Evolutionary conservation across 2,113 vertebrate genomes (phyloP).

Genomic region (Sisor rabdophorus): DNA sequence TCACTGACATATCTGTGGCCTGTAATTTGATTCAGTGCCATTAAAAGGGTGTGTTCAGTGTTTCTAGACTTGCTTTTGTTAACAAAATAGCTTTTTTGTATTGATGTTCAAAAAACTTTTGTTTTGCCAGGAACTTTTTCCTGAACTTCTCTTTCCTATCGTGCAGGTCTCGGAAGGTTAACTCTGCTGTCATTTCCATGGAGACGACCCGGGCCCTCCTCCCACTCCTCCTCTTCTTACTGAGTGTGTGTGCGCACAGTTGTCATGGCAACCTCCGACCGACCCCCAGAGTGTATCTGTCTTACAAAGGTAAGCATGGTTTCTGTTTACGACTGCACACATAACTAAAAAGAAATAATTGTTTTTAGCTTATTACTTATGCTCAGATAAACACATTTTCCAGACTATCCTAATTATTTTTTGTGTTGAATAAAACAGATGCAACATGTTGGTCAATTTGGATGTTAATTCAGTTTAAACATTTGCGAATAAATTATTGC

Average conservation of each 20-base stretch:
- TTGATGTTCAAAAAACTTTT: slow-evolving; percentile 10
- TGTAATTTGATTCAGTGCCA: slow-evolving; percentile 34
- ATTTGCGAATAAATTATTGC: neutral
- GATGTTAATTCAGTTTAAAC: neutral
- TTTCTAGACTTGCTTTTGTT: neutral
- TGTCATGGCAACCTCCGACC: slow-evolving; percentile 53
- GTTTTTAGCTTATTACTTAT: slow-evolving; percentile 2
- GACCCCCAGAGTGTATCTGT: slow-evolving; percentile 57
- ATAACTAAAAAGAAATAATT: slow-evolving; percentile 13
- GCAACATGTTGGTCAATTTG: neutral
- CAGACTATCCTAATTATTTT: neutral
- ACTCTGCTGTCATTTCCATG: slow-evolving; percentile 53
- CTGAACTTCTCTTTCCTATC: slow-evolving; percentile 34
- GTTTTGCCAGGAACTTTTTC: slow-evolving; percentile 17
- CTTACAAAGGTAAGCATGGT: slow-evolving; percentile 57
- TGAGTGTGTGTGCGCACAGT: slow-evolving; percentile 54
- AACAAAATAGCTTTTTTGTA: no score
- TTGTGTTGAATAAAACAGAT: neutral
- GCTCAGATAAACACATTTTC: neutral
- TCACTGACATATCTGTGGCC: slow-evolving; percentile 37
- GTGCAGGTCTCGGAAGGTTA: slow-evolving; percentile 54
- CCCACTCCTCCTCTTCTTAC: slow-evolving; percentile 50
- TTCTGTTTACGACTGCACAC: slow-evolving; percentile 6
- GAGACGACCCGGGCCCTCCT: slow-evolving; percentile 50
- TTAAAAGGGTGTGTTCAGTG: slow-evolving; percentile 28